Conservation (phyloP, 1,140 invertebrate species). For the fruit fly (Drosophila melanogaster) region DNA sequence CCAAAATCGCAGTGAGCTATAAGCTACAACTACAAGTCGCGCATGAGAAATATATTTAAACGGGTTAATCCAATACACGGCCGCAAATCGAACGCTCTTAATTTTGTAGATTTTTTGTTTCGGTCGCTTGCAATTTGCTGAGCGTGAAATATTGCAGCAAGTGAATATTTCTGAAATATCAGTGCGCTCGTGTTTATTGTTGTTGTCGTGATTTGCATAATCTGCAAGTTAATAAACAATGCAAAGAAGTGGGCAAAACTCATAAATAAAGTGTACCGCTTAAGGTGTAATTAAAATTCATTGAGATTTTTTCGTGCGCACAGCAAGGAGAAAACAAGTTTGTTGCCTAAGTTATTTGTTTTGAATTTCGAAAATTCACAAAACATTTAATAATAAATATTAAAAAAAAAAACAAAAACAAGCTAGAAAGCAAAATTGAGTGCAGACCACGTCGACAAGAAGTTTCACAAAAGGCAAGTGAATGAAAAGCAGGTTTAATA, state of each 20-base stretch:
- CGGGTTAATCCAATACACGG: constrained; percentile 54
- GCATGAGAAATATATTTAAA: constrained; percentile 56
- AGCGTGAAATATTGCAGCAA: constrained; percentile 22
- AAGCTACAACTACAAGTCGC: constrained; percentile 28
- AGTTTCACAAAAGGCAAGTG: constrained; percentile 57
- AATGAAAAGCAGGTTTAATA: constrained; percentile 25
- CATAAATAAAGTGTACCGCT: constrained; percentile 74
- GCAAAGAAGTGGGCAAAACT: constrained; percentile 73
- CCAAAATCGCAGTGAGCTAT: constrained; percentile 15
- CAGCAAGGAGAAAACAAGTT: constrained; percentile 65
- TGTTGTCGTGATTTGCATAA: constrained; percentile 66
- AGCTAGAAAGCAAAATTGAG: constrained; percentile 3
- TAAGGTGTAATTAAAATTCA: constrained; percentile 58
- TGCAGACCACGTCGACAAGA: constrained; percentile 51
- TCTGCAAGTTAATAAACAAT: constrained; percentile 69
- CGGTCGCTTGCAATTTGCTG: constrained; percentile 7
- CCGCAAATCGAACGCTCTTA: constrained; percentile 38
- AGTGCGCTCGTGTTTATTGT: constrained; percentile 41
- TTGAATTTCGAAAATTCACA: constrained; percentile 45
- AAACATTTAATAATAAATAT: constrained; percentile 35
- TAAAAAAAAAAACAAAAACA: constrained; percentile 7
- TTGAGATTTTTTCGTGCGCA: constrained; percentile 27
- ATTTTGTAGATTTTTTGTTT: constrained; percentile 19
- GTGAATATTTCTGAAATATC: constrained; percentile 37
- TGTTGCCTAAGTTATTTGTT: constrained; percentile 81